Base-by-base conservation (phyloP, 2,888 invertebrate genomes). In the Oeneis ivallda region DNA sequence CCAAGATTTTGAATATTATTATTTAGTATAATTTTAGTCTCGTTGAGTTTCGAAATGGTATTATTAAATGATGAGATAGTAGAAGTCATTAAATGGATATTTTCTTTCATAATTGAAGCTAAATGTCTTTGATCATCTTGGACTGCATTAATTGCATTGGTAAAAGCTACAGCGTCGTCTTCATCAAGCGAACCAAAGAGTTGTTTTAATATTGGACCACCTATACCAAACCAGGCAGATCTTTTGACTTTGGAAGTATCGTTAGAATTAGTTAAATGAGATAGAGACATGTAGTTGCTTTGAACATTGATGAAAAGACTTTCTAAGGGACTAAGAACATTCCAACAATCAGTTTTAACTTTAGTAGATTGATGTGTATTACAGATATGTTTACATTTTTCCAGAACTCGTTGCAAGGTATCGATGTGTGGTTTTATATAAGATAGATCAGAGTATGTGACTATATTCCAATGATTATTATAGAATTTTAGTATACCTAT, bases 271-370 rank as follows among this genome's bases (percentile, higher is more conserved):
- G 61, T 62, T 17, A 62, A n/a, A 41, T 62, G 61, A 13, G 52
- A 62, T 41, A 62, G 52, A 41, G 52, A 62, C 32, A 52, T 52
- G 41, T 52, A 62, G 13, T 62, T 62, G 9, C 53, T 62, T 41
- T 52, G 41, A 19, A 62, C 62, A 53, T 53, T 62, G 32, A 26
- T 62, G 15, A 52, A 62, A 43, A 62, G 32, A 32, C n/a, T 53
- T 62, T 62, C 53, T 53, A 62, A 19, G 8, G 53, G 53, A 43
- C 34, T 62, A 41, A 62, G 53, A 11, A 62, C 45, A 62, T 62
- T 62, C 26, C 43, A 32, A 34, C 53, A 62, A 26, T 62, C 62
- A 2, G 43, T 53, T 32, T 53, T 52, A 11, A 62, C 43, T n/a
- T 41, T 62, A 43, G 53, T 62, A n/a, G 53, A 62, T 62, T 53